These are phyloP conservation scores for Picus viridis DNA, from an alignment of 2,797 vertebrate species.

Conservation along the genomic window DNA sequence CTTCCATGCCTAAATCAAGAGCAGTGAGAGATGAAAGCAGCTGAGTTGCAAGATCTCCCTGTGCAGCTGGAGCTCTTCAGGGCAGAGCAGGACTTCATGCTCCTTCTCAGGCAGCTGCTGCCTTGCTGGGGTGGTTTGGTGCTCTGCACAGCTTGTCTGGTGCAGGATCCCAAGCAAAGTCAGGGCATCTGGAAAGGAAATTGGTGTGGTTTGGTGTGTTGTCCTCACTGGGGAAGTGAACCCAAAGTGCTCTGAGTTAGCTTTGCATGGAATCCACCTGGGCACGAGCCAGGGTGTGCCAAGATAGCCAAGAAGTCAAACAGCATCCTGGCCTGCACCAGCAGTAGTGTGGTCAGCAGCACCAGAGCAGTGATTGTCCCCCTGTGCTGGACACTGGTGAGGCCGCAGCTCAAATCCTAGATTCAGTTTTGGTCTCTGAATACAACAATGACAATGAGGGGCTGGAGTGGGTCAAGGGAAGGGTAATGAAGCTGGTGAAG, in stretches of 20 bases:
- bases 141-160: not conserved
- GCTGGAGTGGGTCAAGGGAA: too few species aligned
- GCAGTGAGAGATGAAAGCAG: not conserved
- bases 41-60: not conserved
- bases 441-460: too few species aligned
- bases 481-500: too few species aligned
- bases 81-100: not conserved
- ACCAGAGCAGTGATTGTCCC: too few species aligned
- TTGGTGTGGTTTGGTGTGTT: rapidly evolving
- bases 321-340: too few species aligned
- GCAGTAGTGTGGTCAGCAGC: too few species aligned
- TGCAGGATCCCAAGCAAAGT: not conserved
- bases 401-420: too few species aligned
- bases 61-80: not conserved
- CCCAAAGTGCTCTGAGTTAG: not conserved
- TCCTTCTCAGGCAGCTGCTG: not conserved
- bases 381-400: too few species aligned
- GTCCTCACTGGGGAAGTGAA: not conserved
- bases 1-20: not conserved
- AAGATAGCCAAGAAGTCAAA: too few species aligned
- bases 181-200: not conserved
- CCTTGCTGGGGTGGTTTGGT: not conserved
- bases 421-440: too few species aligned
- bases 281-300: too few species aligned
- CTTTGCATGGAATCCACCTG: not conserved